phyloP scores from a whole-genome alignment of 2,113 vertebrate genomes.

The Illadopsis cleaveri region DNA sequence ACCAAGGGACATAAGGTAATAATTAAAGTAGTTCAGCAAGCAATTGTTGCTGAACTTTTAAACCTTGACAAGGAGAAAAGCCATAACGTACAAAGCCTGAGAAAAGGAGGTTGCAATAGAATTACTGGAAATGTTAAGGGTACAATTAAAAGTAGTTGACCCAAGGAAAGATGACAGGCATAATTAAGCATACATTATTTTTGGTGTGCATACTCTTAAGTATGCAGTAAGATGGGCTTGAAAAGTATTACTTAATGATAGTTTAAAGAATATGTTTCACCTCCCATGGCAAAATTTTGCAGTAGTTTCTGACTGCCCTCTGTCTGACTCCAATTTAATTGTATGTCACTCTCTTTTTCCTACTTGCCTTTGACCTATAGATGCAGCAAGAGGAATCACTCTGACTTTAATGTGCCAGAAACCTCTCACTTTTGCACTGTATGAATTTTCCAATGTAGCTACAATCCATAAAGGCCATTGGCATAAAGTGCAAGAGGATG shows the following conservation, averaged over 20 bases:
- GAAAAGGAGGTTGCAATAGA: background rate
- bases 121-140: slow-evolving; percentile 46
- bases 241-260: slow-evolving; percentile 7
- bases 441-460: background rate
- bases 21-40: slow-evolving; percentile 15
- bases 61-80: background rate
- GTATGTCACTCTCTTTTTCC: background rate
- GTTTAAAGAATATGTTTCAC: background rate
- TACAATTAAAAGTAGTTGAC: slow-evolving; percentile 8
- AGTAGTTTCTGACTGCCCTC: background rate
- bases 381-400: background rate
- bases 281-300: background rate
- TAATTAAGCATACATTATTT: slow-evolving; percentile 14
- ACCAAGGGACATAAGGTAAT: background rate
- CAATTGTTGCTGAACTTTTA: slow-evolving; percentile 32
- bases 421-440: background rate
- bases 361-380: background rate
- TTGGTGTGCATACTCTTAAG: background rate
- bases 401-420: background rate
- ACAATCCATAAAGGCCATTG: background rate
- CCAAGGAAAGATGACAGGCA: background rate
- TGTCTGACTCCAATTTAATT: background rate
- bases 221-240: background rate
- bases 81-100: background rate
- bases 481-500: background rate